Evolutionary conservation across 2,888 invertebrate genomes (phyloP).

Genomic region (Pandemis heparana): DNA sequence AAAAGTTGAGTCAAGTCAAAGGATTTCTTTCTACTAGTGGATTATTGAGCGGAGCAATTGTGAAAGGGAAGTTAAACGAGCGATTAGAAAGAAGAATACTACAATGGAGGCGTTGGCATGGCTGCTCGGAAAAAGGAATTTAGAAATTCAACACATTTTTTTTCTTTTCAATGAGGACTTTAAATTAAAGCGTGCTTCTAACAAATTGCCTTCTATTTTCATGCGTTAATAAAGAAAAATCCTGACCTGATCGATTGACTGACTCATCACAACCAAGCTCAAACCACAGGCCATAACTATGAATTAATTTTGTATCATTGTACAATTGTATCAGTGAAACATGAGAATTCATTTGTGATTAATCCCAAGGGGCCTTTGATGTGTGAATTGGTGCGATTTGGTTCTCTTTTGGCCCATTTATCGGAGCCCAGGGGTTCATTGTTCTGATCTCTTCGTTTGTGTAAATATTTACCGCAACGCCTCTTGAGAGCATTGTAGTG

Average conservation of each 20-base stretch:
- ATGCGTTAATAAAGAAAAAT: too few relatives aligned
- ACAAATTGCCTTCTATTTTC: too few relatives aligned
- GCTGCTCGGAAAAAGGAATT: constrained; percentile 1
- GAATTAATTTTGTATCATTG: too few relatives aligned
- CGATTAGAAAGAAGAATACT: constrained; percentile 23
- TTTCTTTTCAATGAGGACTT: neutral
- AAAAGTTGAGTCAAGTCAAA: constrained; percentile 20
- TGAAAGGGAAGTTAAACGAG: constrained; percentile 7
- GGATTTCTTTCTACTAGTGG: constrained; percentile 18
- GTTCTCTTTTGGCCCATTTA: constrained; percentile 15
- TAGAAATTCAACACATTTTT: neutral
- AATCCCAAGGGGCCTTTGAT: neutral
- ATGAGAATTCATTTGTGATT: neutral
- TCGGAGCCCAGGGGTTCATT: constrained; percentile 17
- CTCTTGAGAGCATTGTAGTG: constrained; percentile 38
- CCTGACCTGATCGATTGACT: too few relatives aligned
- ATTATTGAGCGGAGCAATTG: constrained; percentile 16
- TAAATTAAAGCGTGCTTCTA: too few relatives aligned
- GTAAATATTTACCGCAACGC: constrained; percentile 33
- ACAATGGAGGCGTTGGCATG: constrained; percentile 27
- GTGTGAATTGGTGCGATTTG: neutral
- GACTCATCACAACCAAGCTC: too few relatives aligned
- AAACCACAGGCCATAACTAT: too few relatives aligned
- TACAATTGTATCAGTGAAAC: too few relatives aligned
- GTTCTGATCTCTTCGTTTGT: constrained; percentile 33